phyloP scores from a whole-genome alignment of 1,140 invertebrate species.

The Cydia amplana region DNA sequence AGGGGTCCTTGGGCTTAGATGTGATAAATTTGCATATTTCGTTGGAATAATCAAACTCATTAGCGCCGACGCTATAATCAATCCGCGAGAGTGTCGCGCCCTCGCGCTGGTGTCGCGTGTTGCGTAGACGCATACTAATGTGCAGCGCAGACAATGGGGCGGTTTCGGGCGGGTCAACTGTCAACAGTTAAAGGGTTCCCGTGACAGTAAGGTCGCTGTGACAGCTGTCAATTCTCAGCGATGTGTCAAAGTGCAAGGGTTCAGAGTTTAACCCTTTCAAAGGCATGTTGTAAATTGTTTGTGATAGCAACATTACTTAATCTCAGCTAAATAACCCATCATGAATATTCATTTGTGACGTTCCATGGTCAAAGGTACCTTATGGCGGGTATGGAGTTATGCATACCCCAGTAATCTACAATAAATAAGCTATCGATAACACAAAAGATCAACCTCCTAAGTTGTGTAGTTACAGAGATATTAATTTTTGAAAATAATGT shows the following conservation, averaged over 20 bases:
- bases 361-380: no score
- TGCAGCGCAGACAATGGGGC: slow-evolving; percentile 6
- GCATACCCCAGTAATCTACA: no score
- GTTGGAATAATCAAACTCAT: slow-evolving; percentile 13
- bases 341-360: not conserved
- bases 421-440: no score
- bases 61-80: not conserved
- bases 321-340: not conserved
- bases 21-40: slow-evolving; percentile 17
- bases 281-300: not conserved
- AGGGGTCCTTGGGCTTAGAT: not conserved
- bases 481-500: no score
- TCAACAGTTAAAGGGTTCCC: slow-evolving; percentile 6
- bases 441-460: no score
- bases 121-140: slow-evolving; percentile 13
- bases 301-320: not conserved
- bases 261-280: not conserved
- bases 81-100: slow-evolving; percentile 1
- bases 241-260: not conserved
- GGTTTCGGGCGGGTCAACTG: not conserved
- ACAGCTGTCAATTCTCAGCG: slow-evolving; percentile 1
- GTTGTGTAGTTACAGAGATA: no score
- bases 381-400: no score
- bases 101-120: not conserved
- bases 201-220: slow-evolving; percentile 12